These are phyloP conservation scores for Alaudala cheleensis DNA, from an alignment of 2,113 vertebrate species.

Conservation along the genomic window DNA sequence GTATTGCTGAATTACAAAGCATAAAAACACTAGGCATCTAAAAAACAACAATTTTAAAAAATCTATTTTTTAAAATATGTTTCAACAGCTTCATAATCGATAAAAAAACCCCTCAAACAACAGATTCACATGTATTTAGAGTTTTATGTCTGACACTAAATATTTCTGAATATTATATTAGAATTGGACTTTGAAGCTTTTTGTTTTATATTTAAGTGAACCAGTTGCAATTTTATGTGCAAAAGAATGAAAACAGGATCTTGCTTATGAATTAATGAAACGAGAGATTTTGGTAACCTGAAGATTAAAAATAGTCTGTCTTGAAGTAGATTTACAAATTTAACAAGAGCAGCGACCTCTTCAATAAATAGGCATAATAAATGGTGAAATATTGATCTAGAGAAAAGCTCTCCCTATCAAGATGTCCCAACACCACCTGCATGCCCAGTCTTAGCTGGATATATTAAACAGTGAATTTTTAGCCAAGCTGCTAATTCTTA, in stretches of 20 bases:
- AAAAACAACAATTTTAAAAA: neutral
- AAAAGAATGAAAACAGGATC: slow-evolving; percentile 15
- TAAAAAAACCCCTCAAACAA: neutral
- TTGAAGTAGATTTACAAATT: neutral
- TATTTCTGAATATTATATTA: neutral
- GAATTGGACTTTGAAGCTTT: neutral
- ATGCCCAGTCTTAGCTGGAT: neutral
- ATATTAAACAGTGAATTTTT: neutral
- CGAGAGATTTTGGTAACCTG: neutral
- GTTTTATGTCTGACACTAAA: neutral
- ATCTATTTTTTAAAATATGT: neutral
- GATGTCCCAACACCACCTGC: neutral
- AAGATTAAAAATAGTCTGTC: neutral
- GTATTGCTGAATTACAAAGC: neutral
- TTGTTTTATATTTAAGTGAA: neutral
- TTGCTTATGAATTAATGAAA: slow-evolving; percentile 27
- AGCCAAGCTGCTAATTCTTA: neutral
- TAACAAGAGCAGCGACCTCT: neutral
- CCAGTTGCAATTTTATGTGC: neutral
- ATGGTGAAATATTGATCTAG: neutral
- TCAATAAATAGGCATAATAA: neutral
- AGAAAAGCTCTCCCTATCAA: neutral
- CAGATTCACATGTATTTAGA: neutral
- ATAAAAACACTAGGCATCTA: neutral
- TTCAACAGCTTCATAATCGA: neutral